These are phyloP conservation scores for Eupithecia insigniata DNA, from an alignment of 2,888 invertebrate species.

Conservation along the genomic window DNA sequence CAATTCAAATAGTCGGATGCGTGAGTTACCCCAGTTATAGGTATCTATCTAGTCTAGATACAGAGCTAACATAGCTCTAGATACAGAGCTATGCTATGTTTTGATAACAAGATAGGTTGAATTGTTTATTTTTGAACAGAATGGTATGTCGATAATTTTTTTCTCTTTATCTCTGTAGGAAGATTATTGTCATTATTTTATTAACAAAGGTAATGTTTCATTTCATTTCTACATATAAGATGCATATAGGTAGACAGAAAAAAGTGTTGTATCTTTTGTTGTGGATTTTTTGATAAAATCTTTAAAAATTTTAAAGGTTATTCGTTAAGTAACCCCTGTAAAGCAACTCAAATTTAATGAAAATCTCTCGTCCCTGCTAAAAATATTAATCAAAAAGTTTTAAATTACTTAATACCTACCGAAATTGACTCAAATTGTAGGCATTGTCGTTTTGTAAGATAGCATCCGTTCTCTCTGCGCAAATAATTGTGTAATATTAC, in stretches of 20 bases:
- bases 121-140: neutral
- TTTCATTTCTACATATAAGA: neutral
- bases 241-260: neutral
- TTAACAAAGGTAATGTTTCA: neutral
- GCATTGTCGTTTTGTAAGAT: neutral
- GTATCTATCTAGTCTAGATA: neutral
- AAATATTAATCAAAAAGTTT: no score
- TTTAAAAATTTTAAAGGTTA: no score
- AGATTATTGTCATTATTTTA: no score
- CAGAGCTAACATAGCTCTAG: neutral
- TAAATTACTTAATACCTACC: no score
- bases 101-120: neutral
- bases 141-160: neutral
- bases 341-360: no score
- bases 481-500: neutral
- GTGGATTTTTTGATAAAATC: neutral
- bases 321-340: no score
- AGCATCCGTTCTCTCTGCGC: neutral
- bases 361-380: no score
- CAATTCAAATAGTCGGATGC: slow-evolving; percentile 8
- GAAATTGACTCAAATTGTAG: neutral
- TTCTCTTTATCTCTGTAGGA: neutral
- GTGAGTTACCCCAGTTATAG: slow-evolving; percentile 2
- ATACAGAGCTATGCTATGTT: neutral
- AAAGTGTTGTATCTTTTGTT: neutral